phyloP scores from a whole-genome alignment of 2,797 vertebrate species.

The Lutjanus argentimaculatus region DNA sequence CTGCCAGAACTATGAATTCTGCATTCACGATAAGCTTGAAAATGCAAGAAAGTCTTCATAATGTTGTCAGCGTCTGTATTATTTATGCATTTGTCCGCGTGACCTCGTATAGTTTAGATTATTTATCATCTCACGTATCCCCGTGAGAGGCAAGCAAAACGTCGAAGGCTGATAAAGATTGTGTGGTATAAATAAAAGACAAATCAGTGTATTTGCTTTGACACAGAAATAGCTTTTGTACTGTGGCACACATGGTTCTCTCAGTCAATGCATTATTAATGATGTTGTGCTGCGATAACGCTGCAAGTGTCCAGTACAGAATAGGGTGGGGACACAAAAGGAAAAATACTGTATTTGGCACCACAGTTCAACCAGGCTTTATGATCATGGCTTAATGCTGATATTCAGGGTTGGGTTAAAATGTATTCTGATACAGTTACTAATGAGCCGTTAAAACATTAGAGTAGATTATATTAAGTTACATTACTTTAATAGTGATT shows the following conservation, averaged over 20 bases:
- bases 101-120: constrained; percentile 13
- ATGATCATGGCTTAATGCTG: constrained; percentile 10
- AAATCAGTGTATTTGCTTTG: constrained; percentile 49
- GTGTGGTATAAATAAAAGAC: constrained; percentile 53
- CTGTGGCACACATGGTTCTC: constrained; percentile 49
- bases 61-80: constrained; percentile 30
- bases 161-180: constrained; percentile 17
- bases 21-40: constrained; percentile 27
- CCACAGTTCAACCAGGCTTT: constrained; percentile 10
- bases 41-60: constrained; percentile 26
- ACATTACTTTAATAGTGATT: no score
- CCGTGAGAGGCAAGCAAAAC: constrained; percentile 15
- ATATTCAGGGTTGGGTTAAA: neutral
- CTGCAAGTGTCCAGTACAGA: constrained; percentile 54
- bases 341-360: constrained; percentile 41
- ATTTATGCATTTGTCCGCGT: neutral
- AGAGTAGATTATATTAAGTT: no score
- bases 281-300: constrained; percentile 64
- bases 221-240: constrained; percentile 64
- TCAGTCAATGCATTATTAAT: constrained; percentile 78
- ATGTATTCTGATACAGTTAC: no score
- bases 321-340: constrained; percentile 32
- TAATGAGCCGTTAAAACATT: no score
- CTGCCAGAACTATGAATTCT: constrained; percentile 48
- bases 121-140: constrained; percentile 34